Conservation (phyloP, 2,113 vertebrate genomes). For the Holacanthus passer region DNA sequence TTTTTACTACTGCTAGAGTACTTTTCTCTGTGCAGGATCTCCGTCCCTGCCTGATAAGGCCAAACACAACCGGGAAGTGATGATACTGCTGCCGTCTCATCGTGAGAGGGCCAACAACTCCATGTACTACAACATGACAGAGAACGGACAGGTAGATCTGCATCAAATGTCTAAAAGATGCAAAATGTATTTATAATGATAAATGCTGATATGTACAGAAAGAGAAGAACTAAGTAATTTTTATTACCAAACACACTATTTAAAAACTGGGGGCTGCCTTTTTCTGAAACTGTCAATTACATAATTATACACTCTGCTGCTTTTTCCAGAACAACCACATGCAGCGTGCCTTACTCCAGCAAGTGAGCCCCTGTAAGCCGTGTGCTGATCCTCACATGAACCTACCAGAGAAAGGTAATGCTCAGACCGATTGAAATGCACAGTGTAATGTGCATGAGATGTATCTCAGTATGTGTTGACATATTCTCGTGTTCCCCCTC, state of each 20-base stretch:
- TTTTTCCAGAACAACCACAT: constrained; percentile 90
- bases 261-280: no score
- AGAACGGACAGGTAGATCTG: constrained; percentile 91
- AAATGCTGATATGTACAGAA: no score
- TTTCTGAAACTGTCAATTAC: no score
- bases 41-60: constrained; percentile 97
- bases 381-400: constrained; percentile 94
- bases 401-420: constrained; percentile 94
- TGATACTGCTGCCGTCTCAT: constrained; percentile 92
- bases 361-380: constrained; percentile 96
- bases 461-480: constrained; percentile 10
- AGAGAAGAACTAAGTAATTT: no score
- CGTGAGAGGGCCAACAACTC: constrained; percentile 93
- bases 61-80: constrained; percentile 93
- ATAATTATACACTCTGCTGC: not conserved
- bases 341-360: constrained; percentile 96
- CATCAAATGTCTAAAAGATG: no score
- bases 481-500: not conserved
- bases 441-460: not conserved
- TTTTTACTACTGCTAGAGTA: not conserved
- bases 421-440: not conserved
- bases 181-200: not conserved
- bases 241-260: no score
- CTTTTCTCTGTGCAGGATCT: constrained; percentile 87
- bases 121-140: constrained; percentile 92